Percentiles rank a stretch among this genome's conserved stretches.
Evolutionary conservation across 2,113 vertebrate species (phyloP).

Genomic region (Chiloscyllium plagiosum): DNA sequence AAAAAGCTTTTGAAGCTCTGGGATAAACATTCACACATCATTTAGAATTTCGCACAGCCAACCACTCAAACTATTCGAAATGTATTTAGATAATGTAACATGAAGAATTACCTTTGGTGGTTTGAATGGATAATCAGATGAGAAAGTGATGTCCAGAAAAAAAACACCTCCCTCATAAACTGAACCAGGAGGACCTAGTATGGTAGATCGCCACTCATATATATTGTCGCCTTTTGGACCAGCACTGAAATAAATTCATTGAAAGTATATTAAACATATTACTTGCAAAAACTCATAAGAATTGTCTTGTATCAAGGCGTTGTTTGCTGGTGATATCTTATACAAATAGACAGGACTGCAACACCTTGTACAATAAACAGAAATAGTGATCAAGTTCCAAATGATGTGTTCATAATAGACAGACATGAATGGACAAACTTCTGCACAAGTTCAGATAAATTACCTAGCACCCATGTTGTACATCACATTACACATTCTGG

Average conservation of each 20-base stretch:
- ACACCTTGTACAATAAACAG: not conserved
- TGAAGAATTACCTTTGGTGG: slow-evolving; percentile 79
- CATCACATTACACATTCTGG: not conserved
- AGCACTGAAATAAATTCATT: slow-evolving; percentile 58
- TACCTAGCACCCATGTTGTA: not conserved
- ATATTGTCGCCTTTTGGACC: slow-evolving; percentile 96
- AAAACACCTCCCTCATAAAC: slow-evolving; percentile 95
- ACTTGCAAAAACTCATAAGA: slow-evolving; percentile 2
- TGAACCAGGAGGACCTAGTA: slow-evolving; percentile 90
- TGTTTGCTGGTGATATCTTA: not conserved
- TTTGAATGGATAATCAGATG: slow-evolving; percentile 95
- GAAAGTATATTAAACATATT: slow-evolving; percentile 13
- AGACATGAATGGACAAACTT: not conserved
- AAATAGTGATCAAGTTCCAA: not conserved
- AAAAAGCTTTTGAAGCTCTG: too few species aligned
- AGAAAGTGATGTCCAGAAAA: slow-evolving; percentile 96
- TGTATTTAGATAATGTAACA: not conserved
- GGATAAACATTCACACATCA: not conserved
- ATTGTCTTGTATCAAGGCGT: not conserved
- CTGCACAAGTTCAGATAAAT: not conserved
- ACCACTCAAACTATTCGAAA: not conserved
- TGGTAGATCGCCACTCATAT: slow-evolving; percentile 97
- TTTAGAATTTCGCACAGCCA: not conserved
- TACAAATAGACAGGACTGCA: not conserved
- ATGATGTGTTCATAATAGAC: too few species aligned